Evolutionary conservation across 2,797 vertebrate species (phyloP).

Genomic region (Adelosebastes latens): DNA sequence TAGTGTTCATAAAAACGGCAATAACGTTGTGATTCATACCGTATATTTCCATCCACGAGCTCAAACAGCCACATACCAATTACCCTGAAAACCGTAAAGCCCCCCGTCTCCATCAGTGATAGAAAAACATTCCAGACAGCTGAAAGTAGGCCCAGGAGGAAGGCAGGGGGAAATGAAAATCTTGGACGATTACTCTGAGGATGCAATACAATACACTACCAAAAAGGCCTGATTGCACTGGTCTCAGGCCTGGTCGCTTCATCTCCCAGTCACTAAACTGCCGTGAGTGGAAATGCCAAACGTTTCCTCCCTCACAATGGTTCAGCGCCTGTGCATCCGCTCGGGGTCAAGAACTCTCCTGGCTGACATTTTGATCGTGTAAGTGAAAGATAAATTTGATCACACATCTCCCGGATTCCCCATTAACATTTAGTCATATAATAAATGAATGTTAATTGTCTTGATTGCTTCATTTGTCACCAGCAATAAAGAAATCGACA

Average conservation of each 20-base stretch:
- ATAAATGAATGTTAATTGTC: background rate
- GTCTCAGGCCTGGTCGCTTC: conserved; percentile 1
- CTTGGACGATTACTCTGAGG: conserved; percentile 24
- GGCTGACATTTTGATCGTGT: conserved; percentile 52
- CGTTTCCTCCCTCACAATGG: background rate
- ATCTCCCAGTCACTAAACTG: background rate
- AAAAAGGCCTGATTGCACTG: conserved; percentile 43
- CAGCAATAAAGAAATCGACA: background rate
- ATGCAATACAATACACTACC: background rate
- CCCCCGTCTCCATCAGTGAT: background rate
- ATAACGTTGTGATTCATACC: conserved; percentile 10
- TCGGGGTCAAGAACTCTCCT: conserved; percentile 27
- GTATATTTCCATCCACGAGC: conserved; percentile 11
- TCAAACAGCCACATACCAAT: conserved; percentile 38
- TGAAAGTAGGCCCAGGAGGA: conserved; percentile 29
- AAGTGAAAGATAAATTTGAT: background rate
- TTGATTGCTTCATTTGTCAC: conserved; percentile 16
- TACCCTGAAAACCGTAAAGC: conserved; percentile 17
- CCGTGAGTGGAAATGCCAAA: conserved; percentile 37
- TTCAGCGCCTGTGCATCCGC: conserved; percentile 8
- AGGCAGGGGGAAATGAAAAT: conserved; percentile 38
- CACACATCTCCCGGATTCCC: conserved; percentile 1
- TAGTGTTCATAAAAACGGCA: conserved; percentile 36
- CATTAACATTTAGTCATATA: conserved; percentile 1
- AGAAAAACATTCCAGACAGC: conserved; percentile 38